Conservation (phyloP, 2,113 vertebrate species). For the Spea multiplicata region DNA sequence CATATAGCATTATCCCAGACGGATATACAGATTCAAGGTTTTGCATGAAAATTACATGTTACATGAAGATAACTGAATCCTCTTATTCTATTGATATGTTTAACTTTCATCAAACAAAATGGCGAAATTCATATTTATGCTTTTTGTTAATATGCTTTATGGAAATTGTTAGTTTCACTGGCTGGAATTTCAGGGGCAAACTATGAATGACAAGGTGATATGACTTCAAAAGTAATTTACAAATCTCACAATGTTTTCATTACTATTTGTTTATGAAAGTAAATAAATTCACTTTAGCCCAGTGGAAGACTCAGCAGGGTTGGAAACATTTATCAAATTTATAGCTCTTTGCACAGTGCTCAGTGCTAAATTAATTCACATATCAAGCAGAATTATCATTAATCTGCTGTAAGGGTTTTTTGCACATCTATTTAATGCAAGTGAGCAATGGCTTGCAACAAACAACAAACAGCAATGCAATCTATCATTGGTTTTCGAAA, state of each 20-base stretch:
- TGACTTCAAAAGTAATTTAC: constrained; percentile 11
- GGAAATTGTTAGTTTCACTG: too few relatives aligned
- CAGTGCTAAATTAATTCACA: constrained; percentile 41
- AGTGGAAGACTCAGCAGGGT: constrained; percentile 35
- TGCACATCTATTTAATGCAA: constrained; percentile 1
- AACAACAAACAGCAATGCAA: too few relatives aligned
- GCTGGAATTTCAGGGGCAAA: too few relatives aligned
- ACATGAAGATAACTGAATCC: too few relatives aligned
- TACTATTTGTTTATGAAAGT: constrained; percentile 12
- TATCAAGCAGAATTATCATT: constrained; percentile 32
- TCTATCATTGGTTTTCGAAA: too few relatives aligned
- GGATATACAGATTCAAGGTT: too few relatives aligned
- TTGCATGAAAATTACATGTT: too few relatives aligned
- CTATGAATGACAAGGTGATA: constrained; percentile 3
- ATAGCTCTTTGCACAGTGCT: constrained; percentile 27
- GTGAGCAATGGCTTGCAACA: neutral
- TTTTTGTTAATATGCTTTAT: too few relatives aligned
- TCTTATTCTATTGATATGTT: too few relatives aligned
- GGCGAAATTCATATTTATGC: too few relatives aligned
- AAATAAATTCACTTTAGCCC: constrained; percentile 36
- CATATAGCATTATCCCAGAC: too few relatives aligned
- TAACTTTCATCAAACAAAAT: too few relatives aligned
- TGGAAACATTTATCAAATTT: constrained; percentile 36
- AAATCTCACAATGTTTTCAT: constrained; percentile 33
- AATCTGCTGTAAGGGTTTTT: constrained; percentile 14